These are phyloP conservation scores for Otus sunia DNA, from an alignment of 2,113 vertebrate species.

Conservation along the genomic window DNA sequence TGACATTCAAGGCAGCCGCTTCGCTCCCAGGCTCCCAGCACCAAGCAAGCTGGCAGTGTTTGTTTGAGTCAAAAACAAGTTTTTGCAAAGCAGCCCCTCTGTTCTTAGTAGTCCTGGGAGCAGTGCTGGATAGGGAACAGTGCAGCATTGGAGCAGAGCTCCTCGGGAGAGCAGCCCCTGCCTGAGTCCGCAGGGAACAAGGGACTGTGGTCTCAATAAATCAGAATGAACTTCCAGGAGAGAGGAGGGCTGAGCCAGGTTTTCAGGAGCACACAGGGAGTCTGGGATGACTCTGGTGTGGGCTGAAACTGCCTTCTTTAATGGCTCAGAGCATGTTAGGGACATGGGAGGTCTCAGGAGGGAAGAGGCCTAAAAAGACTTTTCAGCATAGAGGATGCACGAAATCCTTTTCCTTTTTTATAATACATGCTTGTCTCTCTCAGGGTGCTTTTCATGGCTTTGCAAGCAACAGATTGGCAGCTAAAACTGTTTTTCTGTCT, in stretches of 20 bases:
- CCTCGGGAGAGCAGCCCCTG: not conserved
- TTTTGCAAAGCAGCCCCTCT: not conserved
- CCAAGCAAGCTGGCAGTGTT: not conserved
- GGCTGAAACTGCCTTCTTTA: not conserved
- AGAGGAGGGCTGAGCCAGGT: not conserved
- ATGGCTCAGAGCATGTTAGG: not conserved
- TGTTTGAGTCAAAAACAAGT: not conserved
- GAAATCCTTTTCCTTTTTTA: not conserved
- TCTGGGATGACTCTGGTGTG: not conserved
- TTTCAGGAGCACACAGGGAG: not conserved
- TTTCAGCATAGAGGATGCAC: not conserved
- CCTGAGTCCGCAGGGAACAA: rapidly evolving
- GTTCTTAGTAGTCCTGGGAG: not conserved
- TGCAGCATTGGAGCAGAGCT: not conserved
- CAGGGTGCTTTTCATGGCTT: not conserved
- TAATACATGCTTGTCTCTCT: not conserved
- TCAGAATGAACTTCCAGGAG: not conserved
- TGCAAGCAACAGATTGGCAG: slow-evolving; percentile 43
- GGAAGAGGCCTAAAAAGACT: not conserved
- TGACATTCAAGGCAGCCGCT: rapidly evolving
- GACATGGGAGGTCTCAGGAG: not conserved
- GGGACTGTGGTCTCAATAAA: not conserved
- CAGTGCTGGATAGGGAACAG: not conserved
- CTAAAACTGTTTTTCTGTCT: not conserved
- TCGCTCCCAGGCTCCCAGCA: not conserved